phyloP scores from a whole-genome alignment of 2,888 invertebrate genomes.

The Conomelus anceps region DNA sequence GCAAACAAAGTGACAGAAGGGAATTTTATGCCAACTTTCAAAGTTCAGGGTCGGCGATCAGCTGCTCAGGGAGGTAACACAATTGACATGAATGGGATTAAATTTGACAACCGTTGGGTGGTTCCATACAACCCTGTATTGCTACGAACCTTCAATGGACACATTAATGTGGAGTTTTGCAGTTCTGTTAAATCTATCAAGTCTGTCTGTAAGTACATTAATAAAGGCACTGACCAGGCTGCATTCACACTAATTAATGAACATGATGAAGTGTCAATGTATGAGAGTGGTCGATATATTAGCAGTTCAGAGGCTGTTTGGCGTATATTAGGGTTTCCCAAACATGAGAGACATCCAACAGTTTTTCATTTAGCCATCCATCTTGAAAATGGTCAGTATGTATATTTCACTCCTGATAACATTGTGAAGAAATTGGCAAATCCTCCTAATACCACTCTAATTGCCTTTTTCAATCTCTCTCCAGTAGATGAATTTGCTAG shows the following conservation, averaged over 20 bases:
- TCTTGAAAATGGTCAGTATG: slow-evolving; percentile 20
- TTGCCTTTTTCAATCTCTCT: no score
- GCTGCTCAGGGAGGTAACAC: no score
- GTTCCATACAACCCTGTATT: no score
- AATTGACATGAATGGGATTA: not conserved
- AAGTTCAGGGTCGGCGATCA: no score
- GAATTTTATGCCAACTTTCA: no score
- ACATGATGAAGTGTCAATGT: slow-evolving; percentile 30
- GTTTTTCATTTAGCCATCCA: slow-evolving; percentile 15
- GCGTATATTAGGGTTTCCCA: slow-evolving; percentile 27
- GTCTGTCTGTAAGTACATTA: no score
- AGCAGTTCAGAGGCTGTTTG: slow-evolving; percentile 29
- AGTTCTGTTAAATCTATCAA: slow-evolving; percentile 32
- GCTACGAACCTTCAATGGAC: slow-evolving; percentile 12
- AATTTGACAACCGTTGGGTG: slow-evolving; percentile 31
- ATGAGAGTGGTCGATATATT: slow-evolving; percentile 31
- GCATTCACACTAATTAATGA: slow-evolving; percentile 20
- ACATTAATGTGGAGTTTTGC: slow-evolving; percentile 34
- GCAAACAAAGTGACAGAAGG: no score
- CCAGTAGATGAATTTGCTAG: slow-evolving; percentile 21
- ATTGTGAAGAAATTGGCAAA: not conserved
- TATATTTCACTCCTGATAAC: no score
- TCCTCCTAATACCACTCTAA: not conserved
- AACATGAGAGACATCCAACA: slow-evolving; percentile 9
- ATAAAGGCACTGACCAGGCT: slow-evolving; percentile 29